Evolutionary conservation across 2,888 invertebrate genomes (phyloP), one percentile per base, ranked within the genome.

Genomic region (Patella depressa): DNA sequence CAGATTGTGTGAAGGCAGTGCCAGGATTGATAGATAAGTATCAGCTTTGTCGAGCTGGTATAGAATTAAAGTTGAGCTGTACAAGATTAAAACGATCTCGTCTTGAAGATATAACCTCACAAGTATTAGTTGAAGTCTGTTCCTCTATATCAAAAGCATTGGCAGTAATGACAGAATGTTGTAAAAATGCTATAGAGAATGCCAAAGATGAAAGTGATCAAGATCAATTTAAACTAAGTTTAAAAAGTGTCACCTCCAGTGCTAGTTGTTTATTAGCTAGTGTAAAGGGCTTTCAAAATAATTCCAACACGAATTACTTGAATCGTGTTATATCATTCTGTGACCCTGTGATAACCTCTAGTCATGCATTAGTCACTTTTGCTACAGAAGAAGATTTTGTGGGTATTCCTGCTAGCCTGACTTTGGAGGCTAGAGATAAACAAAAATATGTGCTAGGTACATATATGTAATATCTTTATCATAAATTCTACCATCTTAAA

Each of bases 351-450:
- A 82, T 88, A 9, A 86, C 90, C 12, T 82, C 89, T 4, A 88
- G 89, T 55, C 85, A 86, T 78, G 90, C 90, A 9, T 80, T 89
- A 19, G 88, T 89, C 2, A 85, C 85, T 74, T 89, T 91, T 79
- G 89, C 90, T 1, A 89, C 89, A 3, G 91, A 91, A 74, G 85
- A 86, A 11, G 86, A 87, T 73, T 90, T 91, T 79, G 85, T 88
- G n/a, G 91, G 90, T n/a, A 80, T 82, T 29, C 84, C 88, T n/a
- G 89, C 88, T 12, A 72, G 81, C 12, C 83, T 91, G 5, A 83
- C 89, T 19, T 73, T 80, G 1, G 85, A 87, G 57, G 89, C 88
- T 5, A 84, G 83, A 72, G 89, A 90, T 59, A 81, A 82, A 17
- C 89, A 88, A 82, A 89, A 88, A 80, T 81, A 85, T 34, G 85